These are phyloP conservation scores for Lasiurus borealis DNA, from an alignment of 2,113 vertebrate genomes.

Conservation along the genomic window DNA sequence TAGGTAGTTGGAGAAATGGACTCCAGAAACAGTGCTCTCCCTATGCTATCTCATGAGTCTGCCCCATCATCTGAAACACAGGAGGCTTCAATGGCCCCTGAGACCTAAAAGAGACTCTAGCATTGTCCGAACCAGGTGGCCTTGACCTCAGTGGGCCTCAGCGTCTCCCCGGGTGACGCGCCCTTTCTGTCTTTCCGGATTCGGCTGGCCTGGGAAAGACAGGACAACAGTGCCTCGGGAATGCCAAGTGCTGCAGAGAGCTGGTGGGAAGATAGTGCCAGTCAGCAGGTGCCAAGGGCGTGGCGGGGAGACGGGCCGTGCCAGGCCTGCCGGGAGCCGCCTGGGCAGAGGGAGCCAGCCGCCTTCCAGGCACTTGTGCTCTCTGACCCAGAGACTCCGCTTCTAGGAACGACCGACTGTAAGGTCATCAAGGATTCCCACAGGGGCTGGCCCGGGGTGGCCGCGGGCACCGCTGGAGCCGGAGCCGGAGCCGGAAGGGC, in stretches of 20 bases:
- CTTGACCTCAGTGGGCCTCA: not conserved
- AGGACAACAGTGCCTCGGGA: not conserved
- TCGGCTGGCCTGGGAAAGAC: not conserved
- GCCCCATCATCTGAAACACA: not conserved
- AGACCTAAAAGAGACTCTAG: not conserved
- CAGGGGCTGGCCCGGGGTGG: too few relatives aligned
- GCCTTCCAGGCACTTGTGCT: not conserved
- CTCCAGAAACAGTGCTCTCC: not conserved
- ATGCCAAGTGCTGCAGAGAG: not conserved
- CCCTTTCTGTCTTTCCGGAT: fast-evolving
- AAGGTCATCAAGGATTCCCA: not conserved
- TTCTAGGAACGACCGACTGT: constrained; percentile 31
- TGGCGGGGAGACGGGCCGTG: not conserved
- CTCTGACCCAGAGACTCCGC: not conserved
- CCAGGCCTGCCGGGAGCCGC: not conserved
- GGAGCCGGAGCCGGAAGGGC: too few relatives aligned
- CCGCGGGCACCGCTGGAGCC: fast-evolving
- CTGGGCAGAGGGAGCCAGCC: not conserved
- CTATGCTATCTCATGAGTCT: not conserved
- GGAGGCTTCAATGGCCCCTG: not conserved
- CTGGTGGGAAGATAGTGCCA: not conserved
- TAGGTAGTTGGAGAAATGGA: not conserved
- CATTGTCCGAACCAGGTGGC: not conserved
- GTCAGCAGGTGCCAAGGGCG: not conserved
- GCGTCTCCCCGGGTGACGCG: fast-evolving